Base-by-base conservation (phyloP, 1,140 invertebrate genomes). In the Drosophila sechellia region DNA sequence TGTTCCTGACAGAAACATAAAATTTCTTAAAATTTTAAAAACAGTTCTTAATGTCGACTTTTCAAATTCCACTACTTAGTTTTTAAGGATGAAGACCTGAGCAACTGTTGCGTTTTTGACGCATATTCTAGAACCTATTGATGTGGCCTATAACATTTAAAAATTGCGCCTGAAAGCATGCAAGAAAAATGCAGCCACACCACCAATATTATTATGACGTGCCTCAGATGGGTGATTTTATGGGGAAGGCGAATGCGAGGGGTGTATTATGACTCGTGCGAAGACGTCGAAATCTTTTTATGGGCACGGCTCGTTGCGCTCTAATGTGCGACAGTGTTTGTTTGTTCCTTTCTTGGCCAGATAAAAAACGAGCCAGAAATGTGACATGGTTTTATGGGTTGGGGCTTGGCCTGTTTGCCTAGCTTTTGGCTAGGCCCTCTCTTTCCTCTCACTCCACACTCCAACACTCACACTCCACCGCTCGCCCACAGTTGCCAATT, bases 241-340 rank as follows among this genome's bases (percentile, higher is more conserved):
- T 20, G 31, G 49, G 15, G 13, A 37, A 5, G 37, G 48, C 42
- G 22, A 37, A 15, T 46, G 34, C 57, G 34, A 60, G 56, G 63
- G 55, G 35, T 22, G 39, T 42, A 56, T 40, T 50, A 55, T 42
- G 45, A 40, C 15, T 39, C 57, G 37, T 50, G 50, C 43, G 59
- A 40, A 37, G 25, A 54, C 45, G 40, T 66, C 46, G 61, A 65
- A 63, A 70, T 76, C 48, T 60, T 79, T 89, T 87, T 89, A 89
- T 89, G 84, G 84, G 79, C 77, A 80, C 77, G 84, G 84, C 84
- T 78, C 84, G 77, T 84, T 84, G 71, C 54, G 43, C 48, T 58
- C 40, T 39, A 35, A 39, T 69, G 60, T 49, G 61, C 50, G 50
- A 48, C 55, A 34, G 48, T 65, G 73, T 77, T 75, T 79, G 75